phyloP scores from a whole-genome alignment of 2,888 invertebrate species.

The Hirtodrosophila trivittata region DNA sequence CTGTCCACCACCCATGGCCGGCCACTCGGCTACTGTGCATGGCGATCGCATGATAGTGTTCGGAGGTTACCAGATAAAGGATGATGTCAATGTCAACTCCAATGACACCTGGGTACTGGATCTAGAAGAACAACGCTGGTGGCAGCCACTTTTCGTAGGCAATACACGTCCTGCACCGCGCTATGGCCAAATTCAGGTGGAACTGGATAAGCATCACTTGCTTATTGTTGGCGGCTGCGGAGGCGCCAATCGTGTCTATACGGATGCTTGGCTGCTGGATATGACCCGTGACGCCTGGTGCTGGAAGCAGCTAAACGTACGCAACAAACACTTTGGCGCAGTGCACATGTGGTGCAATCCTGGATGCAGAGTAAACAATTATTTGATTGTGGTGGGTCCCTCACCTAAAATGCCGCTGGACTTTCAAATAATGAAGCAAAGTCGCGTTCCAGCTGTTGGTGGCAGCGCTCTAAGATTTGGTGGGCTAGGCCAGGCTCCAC shows the following conservation, averaged over 20 bases:
- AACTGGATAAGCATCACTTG: constrained; percentile 90
- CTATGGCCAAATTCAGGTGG: constrained; percentile 96
- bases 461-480: constrained; percentile 58
- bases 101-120: constrained; percentile 96
- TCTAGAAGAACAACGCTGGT: constrained; percentile 90
- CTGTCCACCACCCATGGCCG: constrained; percentile 87
- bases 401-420: constrained; percentile 83
- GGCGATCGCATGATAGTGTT: constrained; percentile 93
- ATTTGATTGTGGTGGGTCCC: constrained; percentile 88
- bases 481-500: constrained; percentile 53
- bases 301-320: constrained; percentile 90
- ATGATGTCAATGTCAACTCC: constrained; percentile 85
- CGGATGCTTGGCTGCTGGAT: constrained; percentile 95
- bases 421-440: constrained; percentile 83
- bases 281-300: constrained; percentile 89
- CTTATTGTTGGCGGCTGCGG: constrained; percentile 94
- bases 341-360: constrained; percentile 97
- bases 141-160: constrained; percentile 87
- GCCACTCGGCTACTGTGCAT: constrained; percentile 95
- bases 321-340: constrained; percentile 91
- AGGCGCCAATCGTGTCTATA: constrained; percentile 92
- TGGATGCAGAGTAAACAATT: constrained; percentile 90
- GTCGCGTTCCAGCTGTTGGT: constrained; percentile 76
- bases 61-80: constrained; percentile 87
- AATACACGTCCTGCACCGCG: constrained; percentile 90